A percentile compares a stretch with the other conserved stretches of the same genome.
Evolutionary conservation across 2,797 vertebrate species (phyloP).

Genomic region (Pseudomugil tenellus): DNA sequence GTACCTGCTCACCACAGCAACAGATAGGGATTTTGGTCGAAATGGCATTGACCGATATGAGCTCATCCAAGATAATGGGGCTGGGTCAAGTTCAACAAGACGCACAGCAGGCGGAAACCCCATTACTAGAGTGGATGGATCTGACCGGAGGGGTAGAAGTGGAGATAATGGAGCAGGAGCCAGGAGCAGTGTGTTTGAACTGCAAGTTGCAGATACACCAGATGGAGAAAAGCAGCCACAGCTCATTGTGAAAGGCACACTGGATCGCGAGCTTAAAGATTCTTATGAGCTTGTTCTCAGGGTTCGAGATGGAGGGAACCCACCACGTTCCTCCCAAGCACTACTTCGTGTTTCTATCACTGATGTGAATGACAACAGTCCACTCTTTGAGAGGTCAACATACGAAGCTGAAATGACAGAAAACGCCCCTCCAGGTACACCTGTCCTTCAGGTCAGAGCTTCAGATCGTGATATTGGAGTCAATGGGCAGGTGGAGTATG

Average conservation of each 20-base stretch:
- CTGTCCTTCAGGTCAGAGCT: constrained; percentile 93
- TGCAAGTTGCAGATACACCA: constrained; percentile 95
- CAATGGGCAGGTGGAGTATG: constrained; percentile 96
- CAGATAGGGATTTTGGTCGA: constrained; percentile 94
- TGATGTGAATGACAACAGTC: constrained; percentile 97
- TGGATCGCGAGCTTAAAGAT: constrained; percentile 93
- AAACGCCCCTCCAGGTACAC: constrained; percentile 93
- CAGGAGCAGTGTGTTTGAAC: constrained; percentile 91
- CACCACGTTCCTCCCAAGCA: constrained; percentile 92
- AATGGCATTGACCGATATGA: constrained; percentile 96
- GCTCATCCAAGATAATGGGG: constrained; percentile 89
- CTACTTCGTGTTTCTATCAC: constrained; percentile 95
- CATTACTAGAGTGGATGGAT: constrained; percentile 69
- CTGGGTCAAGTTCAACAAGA: constrained; percentile 70
- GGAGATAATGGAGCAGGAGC: constrained; percentile 73
- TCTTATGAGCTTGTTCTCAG: constrained; percentile 93
- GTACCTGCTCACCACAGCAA: constrained; percentile 95
- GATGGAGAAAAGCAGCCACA: constrained; percentile 98
- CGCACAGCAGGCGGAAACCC: constrained; percentile 72
- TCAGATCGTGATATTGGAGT: constrained; percentile 93
- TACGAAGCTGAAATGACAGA: constrained; percentile 95
- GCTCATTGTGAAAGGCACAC: constrained; percentile 94
- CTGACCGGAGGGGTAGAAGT: constrained; percentile 77
- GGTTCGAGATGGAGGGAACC: constrained; percentile 93
- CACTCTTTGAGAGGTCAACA: constrained; percentile 91